Evolutionary conservation across 2,888 invertebrate species (phyloP).

Genomic region (Cerceris ruficornis): DNA sequence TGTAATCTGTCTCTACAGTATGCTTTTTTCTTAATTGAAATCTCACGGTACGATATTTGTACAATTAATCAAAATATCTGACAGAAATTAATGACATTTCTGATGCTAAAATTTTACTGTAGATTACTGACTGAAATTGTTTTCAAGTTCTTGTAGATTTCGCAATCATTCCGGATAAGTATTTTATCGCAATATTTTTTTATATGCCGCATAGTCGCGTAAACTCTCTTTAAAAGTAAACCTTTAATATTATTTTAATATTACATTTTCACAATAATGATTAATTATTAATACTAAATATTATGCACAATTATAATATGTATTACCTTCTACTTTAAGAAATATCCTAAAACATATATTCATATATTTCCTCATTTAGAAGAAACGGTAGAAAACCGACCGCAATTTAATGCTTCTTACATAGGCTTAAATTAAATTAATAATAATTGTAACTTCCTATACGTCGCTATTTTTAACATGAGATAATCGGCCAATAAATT

Average conservation of each 20-base stretch:
- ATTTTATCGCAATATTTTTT: neutral
- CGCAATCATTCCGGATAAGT: neutral
- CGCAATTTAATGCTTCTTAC: no score
- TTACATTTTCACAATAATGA: no score
- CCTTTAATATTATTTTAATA: no score
- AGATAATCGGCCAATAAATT: constrained; percentile 5
- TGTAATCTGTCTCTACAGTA: neutral
- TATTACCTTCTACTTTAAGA: no score
- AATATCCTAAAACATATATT: no score
- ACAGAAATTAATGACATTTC: constrained; percentile 5
- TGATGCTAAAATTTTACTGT: neutral
- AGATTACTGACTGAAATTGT: neutral
- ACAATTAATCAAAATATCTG: neutral
- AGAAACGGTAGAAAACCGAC: no score
- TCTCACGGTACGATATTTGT: neutral
- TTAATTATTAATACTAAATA: no score
- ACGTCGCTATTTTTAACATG: neutral
- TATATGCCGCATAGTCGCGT: neutral
- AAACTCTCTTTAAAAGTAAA: neutral
- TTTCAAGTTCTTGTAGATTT: neutral
- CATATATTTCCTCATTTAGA: no score
- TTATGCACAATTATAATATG: no score
- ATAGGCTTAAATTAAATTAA: no score
- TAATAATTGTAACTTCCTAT: neutral
- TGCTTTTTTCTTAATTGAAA: neutral